A percentile compares a stretch with the other conserved stretches of the same genome.
Evolutionary conservation across 2,113 vertebrate species (phyloP).

Genomic region (Prionailurus bengalensis): DNA sequence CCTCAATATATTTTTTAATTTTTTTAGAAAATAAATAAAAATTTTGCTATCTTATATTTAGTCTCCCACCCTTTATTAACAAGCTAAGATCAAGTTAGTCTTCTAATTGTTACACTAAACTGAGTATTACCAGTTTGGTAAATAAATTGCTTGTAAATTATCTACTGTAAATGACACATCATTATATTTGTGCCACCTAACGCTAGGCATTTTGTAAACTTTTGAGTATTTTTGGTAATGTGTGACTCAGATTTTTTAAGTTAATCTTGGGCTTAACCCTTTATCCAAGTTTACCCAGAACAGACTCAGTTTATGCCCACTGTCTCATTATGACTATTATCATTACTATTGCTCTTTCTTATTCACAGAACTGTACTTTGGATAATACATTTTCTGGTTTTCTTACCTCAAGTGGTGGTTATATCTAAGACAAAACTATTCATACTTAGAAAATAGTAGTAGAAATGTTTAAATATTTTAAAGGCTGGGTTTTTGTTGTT

Average conservation of each 20-base stretch:
- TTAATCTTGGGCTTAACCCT: not conserved
- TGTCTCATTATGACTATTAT: not conserved
- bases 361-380: conserved; percentile 9
- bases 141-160: conserved; percentile 31
- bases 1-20: not conserved
- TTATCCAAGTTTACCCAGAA: not conserved
- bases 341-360: not conserved
- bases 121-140: not conserved
- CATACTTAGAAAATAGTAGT: conserved; percentile 12
- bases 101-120: conserved; percentile 37
- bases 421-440: conserved; percentile 9
- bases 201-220: not conserved
- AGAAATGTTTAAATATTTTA: conserved; percentile 43
- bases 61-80: not conserved
- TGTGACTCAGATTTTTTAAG: conserved; percentile 30
- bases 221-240: not conserved
- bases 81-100: conserved; percentile 14
- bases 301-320: not conserved
- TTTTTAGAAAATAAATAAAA: conserved; percentile 12
- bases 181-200: not conserved
- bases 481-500: not conserved
- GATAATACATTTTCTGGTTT: not conserved
- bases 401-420: not conserved
- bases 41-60: not conserved
- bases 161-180: not conserved